Evolutionary conservation across 2,113 vertebrate genomes (phyloP), one percentile per base, ranked within the genome.

Genomic region (Gobius niger): DNA sequence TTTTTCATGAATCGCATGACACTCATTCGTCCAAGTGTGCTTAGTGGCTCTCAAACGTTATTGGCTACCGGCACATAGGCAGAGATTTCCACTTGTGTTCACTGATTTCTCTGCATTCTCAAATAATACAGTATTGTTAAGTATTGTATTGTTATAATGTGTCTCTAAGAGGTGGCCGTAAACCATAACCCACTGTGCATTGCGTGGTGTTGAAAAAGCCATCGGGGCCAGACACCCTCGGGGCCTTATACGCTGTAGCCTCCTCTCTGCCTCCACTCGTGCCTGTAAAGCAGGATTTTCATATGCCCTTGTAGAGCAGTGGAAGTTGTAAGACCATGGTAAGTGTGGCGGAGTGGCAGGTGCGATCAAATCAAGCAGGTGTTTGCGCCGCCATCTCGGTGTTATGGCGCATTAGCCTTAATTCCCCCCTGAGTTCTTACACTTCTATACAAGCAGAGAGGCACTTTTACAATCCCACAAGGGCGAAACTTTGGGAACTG

Each of bases 381-480:
- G 66, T 49, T 70, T 46, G 54, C 67, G 62, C 42, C 71, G 11
- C 63, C 19, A 14, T 70, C 40, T 4, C 70, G 63, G 68, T 67
- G 64, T 75, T 68, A 67, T 73, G 73, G 68, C 53, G 57, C 53
- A 75, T 77, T 82, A 82, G 63, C 24, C 71, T 51, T 80, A 76
- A 82, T 56, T 83, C 67, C 68, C 81, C n/a, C 65, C 76, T 72
- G 62, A 75, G 65, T 70, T 72, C 73, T 62, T 63, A 79, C 57
- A 63, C 46, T 61, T 49, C 44, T 54, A 24, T 61, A 68, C 67
- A 72, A 56, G 12, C 47, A 57, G 19, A 60, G 16, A 78, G 74
- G 72, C 67, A 67, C 49, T 41, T 73, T 63, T 54, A 65, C 16
- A 5, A 49, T 57, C 47, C 60, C 51, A 47, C 7, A 24, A 68